phyloP scores from a whole-genome alignment of 2,113 vertebrate species.

The Xenopus borealis region DNA sequence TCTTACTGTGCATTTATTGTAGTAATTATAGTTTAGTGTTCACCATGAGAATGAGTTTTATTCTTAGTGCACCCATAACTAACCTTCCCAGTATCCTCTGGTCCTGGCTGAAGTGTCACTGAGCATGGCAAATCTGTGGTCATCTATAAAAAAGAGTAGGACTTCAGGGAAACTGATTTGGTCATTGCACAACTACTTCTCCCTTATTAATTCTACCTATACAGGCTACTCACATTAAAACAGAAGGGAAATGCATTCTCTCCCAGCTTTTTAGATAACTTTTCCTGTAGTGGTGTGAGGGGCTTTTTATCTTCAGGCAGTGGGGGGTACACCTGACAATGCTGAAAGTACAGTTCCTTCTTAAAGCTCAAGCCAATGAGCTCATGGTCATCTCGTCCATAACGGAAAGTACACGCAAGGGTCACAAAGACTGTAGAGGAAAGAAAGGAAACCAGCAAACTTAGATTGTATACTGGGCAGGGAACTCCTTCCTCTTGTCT shows the following conservation, averaged over 20 bases:
- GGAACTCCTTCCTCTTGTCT: too few species aligned
- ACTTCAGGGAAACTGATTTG: background rate
- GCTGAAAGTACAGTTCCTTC: constrained; percentile 81
- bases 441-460: background rate
- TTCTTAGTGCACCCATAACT: constrained; percentile 1
- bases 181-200: background rate
- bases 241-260: constrained; percentile 77
- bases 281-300: constrained; percentile 72
- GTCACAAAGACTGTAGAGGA: constrained; percentile 70
- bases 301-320: constrained; percentile 49
- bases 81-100: constrained; percentile 80
- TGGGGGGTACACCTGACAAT: constrained; percentile 72
- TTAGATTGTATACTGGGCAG: too few species aligned
- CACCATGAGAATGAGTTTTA: too few species aligned
- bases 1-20: too few species aligned
- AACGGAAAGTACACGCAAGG: constrained; percentile 82
- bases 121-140: constrained; percentile 82
- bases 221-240: constrained; percentile 66
- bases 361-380: constrained; percentile 83
- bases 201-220: background rate
- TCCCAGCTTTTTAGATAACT: constrained; percentile 75
- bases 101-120: constrained; percentile 78
- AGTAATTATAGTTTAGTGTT: too few species aligned
- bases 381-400: constrained; percentile 83
- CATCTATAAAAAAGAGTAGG: constrained; percentile 61